Percentiles rank a stretch among this genome's conserved stretches.
phyloP scores from a whole-genome alignment of 1,140 invertebrate species.

The Aphelinus atriplicis region DNA sequence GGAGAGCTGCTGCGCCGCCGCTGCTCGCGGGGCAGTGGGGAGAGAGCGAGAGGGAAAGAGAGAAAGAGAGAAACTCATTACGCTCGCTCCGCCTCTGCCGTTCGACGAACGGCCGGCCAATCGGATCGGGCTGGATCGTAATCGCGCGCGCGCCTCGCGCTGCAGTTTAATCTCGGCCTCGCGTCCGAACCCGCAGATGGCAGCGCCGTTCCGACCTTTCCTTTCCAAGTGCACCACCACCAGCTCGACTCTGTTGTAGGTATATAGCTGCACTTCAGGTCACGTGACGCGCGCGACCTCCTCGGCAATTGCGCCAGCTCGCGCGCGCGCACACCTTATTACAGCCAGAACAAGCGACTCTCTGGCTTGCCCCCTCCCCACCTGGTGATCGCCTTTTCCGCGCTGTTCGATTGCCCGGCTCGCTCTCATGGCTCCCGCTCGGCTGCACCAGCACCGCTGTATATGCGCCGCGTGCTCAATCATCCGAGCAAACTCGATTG shows the following conservation, averaged over 20 bases:
- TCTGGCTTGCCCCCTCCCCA: not conserved
- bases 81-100: constrained; percentile 62
- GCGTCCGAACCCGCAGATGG: constrained; percentile 48
- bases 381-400: too few relatives aligned
- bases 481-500: too few relatives aligned
- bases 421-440: too few relatives aligned
- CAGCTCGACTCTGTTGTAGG: too few relatives aligned
- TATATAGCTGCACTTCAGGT: too few relatives aligned
- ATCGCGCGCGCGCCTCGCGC: constrained; percentile 53
- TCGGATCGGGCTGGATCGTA: constrained; percentile 62
- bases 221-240: not conserved
- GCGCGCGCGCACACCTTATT: constrained; percentile 3
- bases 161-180: constrained; percentile 64
- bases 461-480: too few relatives aligned
- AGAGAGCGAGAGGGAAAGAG: constrained; percentile 10
- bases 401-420: too few relatives aligned
- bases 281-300: not conserved
- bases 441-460: too few relatives aligned
- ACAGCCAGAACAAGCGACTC: constrained; percentile 1
- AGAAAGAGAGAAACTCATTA: constrained; percentile 62
- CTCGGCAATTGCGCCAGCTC: not conserved
- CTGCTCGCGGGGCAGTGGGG: not conserved
- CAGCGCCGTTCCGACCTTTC: constrained; percentile 15
- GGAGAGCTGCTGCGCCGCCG: not conserved
- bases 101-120: constrained; percentile 62